These are phyloP conservation scores for Seladonia tumulorum DNA, from an alignment of 2,888 invertebrate genomes.

Conservation along the genomic window DNA sequence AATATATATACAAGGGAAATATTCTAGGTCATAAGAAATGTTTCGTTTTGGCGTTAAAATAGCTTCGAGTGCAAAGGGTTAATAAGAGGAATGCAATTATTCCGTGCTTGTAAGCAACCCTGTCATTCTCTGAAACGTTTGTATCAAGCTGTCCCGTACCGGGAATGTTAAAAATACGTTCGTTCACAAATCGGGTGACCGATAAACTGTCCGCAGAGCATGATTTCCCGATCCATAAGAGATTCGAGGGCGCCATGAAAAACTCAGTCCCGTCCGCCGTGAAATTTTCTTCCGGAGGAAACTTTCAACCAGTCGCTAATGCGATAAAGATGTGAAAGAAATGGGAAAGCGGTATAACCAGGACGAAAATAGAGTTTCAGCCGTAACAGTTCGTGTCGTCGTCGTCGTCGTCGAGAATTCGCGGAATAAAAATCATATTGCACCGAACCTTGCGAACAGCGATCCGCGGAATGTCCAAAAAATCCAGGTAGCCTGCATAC, in stretches of 20 bases:
- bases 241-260: conserved; percentile 8
- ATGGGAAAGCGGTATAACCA: conserved; percentile 4
- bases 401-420: neutral
- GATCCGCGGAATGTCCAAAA: neutral
- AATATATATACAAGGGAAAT: too few species aligned
- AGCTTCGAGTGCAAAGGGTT: too few species aligned
- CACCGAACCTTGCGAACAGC: neutral
- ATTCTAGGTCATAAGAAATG: too few species aligned
- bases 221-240: conserved; percentile 21
- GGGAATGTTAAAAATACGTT: neutral
- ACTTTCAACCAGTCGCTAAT: conserved; percentile 32
- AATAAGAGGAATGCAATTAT: neutral
- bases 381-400: neutral
- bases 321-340: conserved; percentile 42
- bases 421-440: neutral
- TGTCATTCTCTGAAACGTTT: neutral
- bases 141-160: neutral
- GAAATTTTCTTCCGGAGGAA: conserved; percentile 26
- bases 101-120: neutral
- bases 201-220: conserved; percentile 1
- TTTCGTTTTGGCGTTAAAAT: too few species aligned
- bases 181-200: conserved; percentile 17
- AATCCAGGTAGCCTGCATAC: neutral
- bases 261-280: neutral
- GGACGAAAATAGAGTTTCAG: conserved; percentile 31